phyloP scores from a whole-genome alignment of 2,888 invertebrate species.

The Eupeodes latifasciatus region DNA sequence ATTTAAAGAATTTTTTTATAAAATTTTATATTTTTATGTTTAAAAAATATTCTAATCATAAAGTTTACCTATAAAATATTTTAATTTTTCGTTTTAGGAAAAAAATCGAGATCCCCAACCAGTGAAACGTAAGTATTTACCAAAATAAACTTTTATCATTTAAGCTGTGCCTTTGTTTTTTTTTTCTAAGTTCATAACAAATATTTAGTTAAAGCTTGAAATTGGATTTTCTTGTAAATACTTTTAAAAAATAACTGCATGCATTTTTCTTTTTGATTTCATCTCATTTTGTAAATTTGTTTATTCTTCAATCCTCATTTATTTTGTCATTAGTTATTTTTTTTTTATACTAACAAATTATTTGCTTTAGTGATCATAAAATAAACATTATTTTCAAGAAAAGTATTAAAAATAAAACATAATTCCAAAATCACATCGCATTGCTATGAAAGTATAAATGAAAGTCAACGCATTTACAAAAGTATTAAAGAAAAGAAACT shows the following conservation, averaged over 20 bases:
- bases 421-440: conserved; percentile 5
- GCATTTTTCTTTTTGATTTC: conserved; percentile 19
- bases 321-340: conserved; percentile 20
- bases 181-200: conserved; percentile 41
- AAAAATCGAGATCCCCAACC: conserved; percentile 82
- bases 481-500: conserved; percentile 13
- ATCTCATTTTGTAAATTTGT: conserved; percentile 56
- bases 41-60: neutral
- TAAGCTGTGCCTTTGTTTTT: conserved; percentile 10
- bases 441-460: conserved; percentile 33
- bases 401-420: neutral
- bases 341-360: conserved; percentile 4
- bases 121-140: conserved; percentile 83
- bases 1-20: too few relatives aligned
- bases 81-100: conserved; percentile 78
- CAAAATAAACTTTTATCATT: neutral
- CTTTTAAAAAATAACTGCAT: conserved; percentile 60
- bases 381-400: neutral
- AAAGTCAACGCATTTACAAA: conserved; percentile 35
- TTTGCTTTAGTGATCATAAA: conserved; percentile 15
- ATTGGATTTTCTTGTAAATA: conserved; percentile 60
- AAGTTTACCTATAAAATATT: neutral
- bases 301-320: neutral
- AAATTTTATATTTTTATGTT: neutral
- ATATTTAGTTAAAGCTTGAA: conserved; percentile 18